Evolutionary conservation across 2,797 vertebrate species (phyloP), one percentile per base, ranked within the genome.

Genomic region (Bucorvus abyssinicus): DNA sequence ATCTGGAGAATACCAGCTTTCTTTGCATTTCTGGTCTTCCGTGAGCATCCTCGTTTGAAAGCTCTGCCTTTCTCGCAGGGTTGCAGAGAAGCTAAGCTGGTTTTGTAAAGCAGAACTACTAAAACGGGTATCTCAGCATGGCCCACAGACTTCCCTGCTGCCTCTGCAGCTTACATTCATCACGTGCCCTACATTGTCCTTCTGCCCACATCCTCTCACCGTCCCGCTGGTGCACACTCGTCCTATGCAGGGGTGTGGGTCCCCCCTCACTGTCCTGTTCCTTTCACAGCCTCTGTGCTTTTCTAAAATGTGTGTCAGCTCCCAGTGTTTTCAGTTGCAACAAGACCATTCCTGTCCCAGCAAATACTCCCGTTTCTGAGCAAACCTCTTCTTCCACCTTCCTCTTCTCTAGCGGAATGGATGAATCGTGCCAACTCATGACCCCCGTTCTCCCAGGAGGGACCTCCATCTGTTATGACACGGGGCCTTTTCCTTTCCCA

Each of bases 71-170:
- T 79, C 64, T 64, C 79, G 68, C 42, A 85, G 55, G 63, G 56
- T 50, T 5, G 10, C 59, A 67, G 76, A 67, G 50, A 38, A 87
- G 7, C 5, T 32, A 57, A 59, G 29, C 30, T 76, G 59, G 12
- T 56, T 82, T 64, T 56, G n/a, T 36, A 38, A 49, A 77, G 60
- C 32, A 55, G 71, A 82, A 32, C 52, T 87, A 22, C 55, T 6
- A 21, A 56, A 44, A 60, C 57, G 77, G 52, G 73, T 61, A 57
- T 47, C 24, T 30, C n/a, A 8, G 49, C n/a, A 9, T 1, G 12
- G 3, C 30, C 36, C 16, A 3, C 19, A 80, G 45, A 53, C 22
- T 55, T 40, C 34, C 40, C 10, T 0, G 0, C 70, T 61, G 42
- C 36, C 30, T 67, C 65, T 57, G 40, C 36, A 29, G 10, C 29